Conservation (phyloP, 2,797 vertebrate genomes). For the Okamejei kenojei region DNA sequence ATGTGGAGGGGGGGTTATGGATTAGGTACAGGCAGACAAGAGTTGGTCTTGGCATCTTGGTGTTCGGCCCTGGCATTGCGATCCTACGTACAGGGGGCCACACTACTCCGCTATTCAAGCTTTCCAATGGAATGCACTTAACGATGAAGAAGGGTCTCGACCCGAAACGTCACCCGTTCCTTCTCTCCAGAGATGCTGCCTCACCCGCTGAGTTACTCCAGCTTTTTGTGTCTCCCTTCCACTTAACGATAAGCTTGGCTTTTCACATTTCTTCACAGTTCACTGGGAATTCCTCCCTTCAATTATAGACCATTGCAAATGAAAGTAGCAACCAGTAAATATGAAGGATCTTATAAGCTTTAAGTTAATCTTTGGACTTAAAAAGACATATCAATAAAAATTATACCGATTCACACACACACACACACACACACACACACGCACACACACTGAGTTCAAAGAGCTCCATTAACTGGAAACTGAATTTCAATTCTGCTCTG, state of each 20-base stretch:
- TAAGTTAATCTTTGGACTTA: background rate
- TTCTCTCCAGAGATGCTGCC: too few species aligned
- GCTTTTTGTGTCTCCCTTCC: too few species aligned
- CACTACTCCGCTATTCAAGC: background rate
- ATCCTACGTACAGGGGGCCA: too few species aligned
- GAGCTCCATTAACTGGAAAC: background rate
- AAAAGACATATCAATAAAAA: background rate
- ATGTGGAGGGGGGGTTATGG: too few species aligned
- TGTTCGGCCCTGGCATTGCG: too few species aligned
- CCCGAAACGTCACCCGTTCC: too few species aligned
- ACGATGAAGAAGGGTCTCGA: too few species aligned
- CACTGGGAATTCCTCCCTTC: background rate
- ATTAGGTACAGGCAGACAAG: too few species aligned
- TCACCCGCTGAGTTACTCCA: too few species aligned
- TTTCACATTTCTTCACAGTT: background rate
- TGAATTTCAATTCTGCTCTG: slow-evolving; percentile 14
- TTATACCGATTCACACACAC: background rate
- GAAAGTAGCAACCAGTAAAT: background rate
- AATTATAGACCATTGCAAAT: background rate
- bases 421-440: too few species aligned
- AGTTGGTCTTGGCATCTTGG: too few species aligned
- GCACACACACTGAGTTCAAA: background rate
- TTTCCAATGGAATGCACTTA: background rate
- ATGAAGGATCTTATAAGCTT: background rate
- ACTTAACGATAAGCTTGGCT: background rate